These are phyloP conservation scores for Potamarius usumacintae DNA, from an alignment of 2,113 vertebrate genomes.

Conservation along the genomic window DNA sequence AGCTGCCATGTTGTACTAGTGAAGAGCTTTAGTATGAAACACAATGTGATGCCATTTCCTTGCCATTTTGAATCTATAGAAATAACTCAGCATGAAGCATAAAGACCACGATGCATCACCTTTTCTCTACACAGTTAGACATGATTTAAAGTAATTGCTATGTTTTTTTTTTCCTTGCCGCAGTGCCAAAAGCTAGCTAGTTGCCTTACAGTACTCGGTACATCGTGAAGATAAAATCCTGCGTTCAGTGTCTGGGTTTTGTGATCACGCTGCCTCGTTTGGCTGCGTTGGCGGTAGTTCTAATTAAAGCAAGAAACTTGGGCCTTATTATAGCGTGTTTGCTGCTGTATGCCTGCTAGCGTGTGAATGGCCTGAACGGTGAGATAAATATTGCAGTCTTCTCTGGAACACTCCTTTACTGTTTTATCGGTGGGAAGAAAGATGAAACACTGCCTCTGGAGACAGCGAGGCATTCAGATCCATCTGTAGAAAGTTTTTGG, in stretches of 20 bases:
- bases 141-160: constrained; percentile 8
- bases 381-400: constrained; percentile 51
- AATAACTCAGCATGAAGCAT: background rate
- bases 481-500: constrained; percentile 47
- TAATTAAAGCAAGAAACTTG: constrained; percentile 50
- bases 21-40: background rate
- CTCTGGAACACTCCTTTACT: constrained; percentile 39
- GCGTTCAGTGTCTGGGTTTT: constrained; percentile 2
- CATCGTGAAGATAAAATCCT: background rate
- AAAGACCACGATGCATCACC: background rate
- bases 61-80: background rate
- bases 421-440: constrained; percentile 45
- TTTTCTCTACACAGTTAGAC: background rate
- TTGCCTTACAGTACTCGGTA: background rate
- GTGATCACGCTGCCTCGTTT: constrained; percentile 14
- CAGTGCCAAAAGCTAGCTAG: constrained; percentile 1
- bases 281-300: constrained; percentile 40
- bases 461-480: constrained; percentile 40
- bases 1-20: background rate
- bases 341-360: constrained; percentile 5
- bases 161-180: background rate
- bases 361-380: constrained; percentile 31
- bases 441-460: constrained; percentile 41
- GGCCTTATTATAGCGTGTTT: constrained; percentile 37
- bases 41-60: constrained; percentile 2